These are phyloP conservation scores for Abramis brama DNA, from an alignment of 2,113 vertebrate species.

Conservation along the genomic window DNA sequence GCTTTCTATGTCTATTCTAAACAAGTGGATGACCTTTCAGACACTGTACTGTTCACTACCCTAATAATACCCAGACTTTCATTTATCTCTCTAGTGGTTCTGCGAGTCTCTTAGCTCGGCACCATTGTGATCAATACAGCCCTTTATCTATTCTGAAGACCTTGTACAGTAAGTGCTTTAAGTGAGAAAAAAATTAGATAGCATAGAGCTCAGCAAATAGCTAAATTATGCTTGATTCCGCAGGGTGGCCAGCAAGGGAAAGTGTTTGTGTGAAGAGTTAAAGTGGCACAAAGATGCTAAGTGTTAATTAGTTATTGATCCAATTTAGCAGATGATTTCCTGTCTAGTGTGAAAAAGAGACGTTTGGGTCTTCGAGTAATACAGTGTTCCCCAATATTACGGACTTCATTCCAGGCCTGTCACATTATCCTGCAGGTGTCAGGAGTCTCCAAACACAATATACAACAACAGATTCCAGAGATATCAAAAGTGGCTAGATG, in stretches of 20 bases:
- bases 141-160: conserved; percentile 32
- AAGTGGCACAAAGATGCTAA: conserved; percentile 66
- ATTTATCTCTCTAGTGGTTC: conserved; percentile 10
- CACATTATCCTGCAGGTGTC: not conserved
- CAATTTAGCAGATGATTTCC: conserved; percentile 77
- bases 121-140: conserved; percentile 37
- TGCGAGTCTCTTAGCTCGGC: not conserved
- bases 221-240: not conserved
- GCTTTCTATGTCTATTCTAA: not conserved
- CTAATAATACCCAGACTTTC: conserved; percentile 16
- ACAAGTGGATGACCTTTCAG: not conserved
- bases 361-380: not conserved
- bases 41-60: not conserved
- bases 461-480: not conserved
- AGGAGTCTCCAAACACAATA: not conserved
- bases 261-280: conserved; percentile 26
- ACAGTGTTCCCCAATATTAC: not conserved
- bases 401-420: not conserved
- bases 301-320: conserved; percentile 83
- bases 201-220: conserved; percentile 46
- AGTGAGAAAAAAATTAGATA: conserved; percentile 8
- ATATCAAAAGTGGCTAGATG: not conserved
- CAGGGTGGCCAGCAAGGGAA: not conserved
- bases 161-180: conserved; percentile 28
- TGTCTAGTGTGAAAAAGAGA: conserved; percentile 49